Evolutionary conservation across 2,113 vertebrate species (phyloP).

Genomic region (Falcunculus frontatus): DNA sequence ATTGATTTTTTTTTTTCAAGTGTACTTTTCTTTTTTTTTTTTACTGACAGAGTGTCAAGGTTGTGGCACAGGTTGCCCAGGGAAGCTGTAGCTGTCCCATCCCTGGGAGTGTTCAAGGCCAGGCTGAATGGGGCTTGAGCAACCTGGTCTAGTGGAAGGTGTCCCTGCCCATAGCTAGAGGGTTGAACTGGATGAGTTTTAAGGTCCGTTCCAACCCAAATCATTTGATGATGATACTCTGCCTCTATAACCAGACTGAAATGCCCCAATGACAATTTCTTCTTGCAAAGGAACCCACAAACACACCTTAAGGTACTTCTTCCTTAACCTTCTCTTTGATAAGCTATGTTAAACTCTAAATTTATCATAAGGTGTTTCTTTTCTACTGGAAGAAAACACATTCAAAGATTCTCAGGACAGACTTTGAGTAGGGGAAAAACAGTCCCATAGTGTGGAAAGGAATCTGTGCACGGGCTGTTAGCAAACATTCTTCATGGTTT

Average conservation of each 20-base stretch:
- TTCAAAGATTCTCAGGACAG: neutral
- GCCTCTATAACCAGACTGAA: neutral
- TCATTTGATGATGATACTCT: neutral
- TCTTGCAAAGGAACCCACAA: neutral
- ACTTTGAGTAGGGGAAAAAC: neutral
- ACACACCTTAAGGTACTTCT: neutral
- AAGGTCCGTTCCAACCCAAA: neutral
- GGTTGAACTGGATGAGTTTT: neutral
- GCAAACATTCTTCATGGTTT: neutral
- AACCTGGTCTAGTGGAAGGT: neutral
- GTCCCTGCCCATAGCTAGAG: neutral
- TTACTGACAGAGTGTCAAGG: neutral
- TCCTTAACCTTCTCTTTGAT: neutral
- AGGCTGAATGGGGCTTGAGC: neutral
- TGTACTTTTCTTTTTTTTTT: neutral
- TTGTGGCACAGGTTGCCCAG: neutral
- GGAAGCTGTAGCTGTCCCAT: neutral
- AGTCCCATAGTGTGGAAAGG: neutral
- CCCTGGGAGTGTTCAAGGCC: neutral
- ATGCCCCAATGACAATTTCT: neutral
- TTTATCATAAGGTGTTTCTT: neutral
- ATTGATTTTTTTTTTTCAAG: neutral
- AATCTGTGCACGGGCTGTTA: neutral
- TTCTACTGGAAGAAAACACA: neutral
- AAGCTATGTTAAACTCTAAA: neutral